A percentile compares a stretch with the other conserved stretches of the same genome.
Evolutionary conservation across 2,888 invertebrate species (phyloP).

Genomic region (Tupiocoris notatus): DNA sequence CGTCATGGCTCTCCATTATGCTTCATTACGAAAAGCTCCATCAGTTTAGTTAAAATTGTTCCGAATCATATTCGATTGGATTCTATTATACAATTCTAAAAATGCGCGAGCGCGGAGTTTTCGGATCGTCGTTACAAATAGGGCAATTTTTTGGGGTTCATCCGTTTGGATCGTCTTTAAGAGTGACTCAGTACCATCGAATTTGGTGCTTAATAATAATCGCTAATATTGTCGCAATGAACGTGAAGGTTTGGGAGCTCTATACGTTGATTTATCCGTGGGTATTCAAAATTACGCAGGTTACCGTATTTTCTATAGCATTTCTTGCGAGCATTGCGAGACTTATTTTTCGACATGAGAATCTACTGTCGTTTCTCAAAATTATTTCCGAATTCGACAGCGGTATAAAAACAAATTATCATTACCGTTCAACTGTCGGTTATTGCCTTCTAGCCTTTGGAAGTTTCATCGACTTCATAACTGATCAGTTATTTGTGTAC

Average conservation of each 20-base stretch:
- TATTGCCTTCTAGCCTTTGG: background rate
- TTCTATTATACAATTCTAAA: too few species aligned
- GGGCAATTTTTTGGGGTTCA: background rate
- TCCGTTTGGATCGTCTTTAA: background rate
- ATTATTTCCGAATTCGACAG: background rate
- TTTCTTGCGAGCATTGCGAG: background rate
- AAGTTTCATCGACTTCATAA: background rate
- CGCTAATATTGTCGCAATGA: too few species aligned
- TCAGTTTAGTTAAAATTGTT: too few species aligned
- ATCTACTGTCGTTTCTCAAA: background rate
- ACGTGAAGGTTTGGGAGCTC: too few species aligned
- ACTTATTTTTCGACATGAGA: background rate
- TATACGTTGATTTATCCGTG: background rate
- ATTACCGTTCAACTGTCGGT: background rate
- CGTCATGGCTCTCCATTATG: too few species aligned
- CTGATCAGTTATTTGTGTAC: too few species aligned
- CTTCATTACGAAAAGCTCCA: too few species aligned
- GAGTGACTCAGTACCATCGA: background rate
- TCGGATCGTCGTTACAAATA: background rate
- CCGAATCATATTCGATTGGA: too few species aligned
- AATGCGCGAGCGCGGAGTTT: background rate
- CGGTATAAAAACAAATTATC: background rate
- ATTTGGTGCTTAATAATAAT: too few species aligned
- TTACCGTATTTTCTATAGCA: background rate
- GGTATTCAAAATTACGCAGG: background rate